A percentile compares a stretch with the other conserved stretches of the same genome.
phyloP scores from a whole-genome alignment of 2,113 vertebrate genomes.

The Dasyurus viverrinus region DNA sequence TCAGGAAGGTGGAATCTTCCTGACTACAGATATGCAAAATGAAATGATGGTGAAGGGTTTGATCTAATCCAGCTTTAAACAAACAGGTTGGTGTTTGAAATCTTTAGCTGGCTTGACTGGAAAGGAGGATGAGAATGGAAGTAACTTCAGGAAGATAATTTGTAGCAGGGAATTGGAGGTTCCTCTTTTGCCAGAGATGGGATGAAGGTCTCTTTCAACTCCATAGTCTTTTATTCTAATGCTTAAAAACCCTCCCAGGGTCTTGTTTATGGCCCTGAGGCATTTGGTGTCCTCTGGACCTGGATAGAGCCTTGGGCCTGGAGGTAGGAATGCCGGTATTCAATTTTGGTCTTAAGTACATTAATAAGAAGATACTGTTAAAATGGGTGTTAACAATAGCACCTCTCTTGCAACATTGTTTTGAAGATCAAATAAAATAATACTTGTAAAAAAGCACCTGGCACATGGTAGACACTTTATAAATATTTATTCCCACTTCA shows the following conservation, averaged over 20 bases:
- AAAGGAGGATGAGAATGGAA: neutral
- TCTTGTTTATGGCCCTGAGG: neutral
- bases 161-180: neutral
- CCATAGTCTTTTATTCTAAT: neutral
- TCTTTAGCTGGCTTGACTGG: neutral
- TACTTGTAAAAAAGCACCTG: neutral
- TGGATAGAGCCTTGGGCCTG: neutral
- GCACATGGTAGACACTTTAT: neutral
- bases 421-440: neutral
- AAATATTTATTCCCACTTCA: neutral
- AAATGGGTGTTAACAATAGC: neutral
- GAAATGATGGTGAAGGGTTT: neutral
- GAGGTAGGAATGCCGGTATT: neutral
- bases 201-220: neutral
- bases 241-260: neutral
- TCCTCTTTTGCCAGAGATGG: neutral
- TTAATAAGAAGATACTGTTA: neutral
- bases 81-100: neutral
- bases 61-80: neutral
- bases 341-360: neutral
- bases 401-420: neutral
- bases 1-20: no score
- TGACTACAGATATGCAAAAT: neutral
- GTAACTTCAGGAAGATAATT: neutral
- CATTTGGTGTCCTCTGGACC: neutral